Evolutionary conservation across 2,797 vertebrate genomes (phyloP).

Genomic region (Cephalopachus bancanus): DNA sequence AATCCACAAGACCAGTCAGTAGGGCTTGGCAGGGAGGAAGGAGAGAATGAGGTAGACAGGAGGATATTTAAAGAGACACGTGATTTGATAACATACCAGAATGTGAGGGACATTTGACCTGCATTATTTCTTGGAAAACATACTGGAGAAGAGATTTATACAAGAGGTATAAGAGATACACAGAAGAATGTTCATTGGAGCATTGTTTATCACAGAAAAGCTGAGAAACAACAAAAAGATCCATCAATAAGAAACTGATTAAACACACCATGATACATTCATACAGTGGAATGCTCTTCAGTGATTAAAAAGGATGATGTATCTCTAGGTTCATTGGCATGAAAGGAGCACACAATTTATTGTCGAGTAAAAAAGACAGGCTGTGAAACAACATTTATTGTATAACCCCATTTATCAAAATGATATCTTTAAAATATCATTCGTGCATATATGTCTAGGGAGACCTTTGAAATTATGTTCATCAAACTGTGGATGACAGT

Average conservation of each 20-base stretch:
- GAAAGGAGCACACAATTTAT: conserved; percentile 48
- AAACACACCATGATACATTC: not conserved
- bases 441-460: not conserved
- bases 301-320: conserved; percentile 65
- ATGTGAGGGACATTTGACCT: not conserved
- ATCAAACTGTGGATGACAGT: not conserved
- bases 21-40: not conserved
- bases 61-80: not conserved
- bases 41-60: not conserved
- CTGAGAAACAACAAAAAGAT: not conserved
- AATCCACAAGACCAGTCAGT: not conserved
- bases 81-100: not conserved
- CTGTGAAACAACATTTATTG: conserved; percentile 6
- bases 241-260: conserved; percentile 43
- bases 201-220: not conserved
- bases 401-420: conserved; percentile 63
- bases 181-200: not conserved
- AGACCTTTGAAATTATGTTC: conserved; percentile 38
- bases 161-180: not conserved
- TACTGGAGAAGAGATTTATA: not conserved
- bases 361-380: conserved; percentile 18
- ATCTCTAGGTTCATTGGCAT: not conserved
- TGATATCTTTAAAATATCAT: conserved; percentile 52
- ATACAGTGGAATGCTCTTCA: not conserved
- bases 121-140: not conserved